Conservation (phyloP, 2,113 vertebrate species). For the Thunnus thynnus region DNA sequence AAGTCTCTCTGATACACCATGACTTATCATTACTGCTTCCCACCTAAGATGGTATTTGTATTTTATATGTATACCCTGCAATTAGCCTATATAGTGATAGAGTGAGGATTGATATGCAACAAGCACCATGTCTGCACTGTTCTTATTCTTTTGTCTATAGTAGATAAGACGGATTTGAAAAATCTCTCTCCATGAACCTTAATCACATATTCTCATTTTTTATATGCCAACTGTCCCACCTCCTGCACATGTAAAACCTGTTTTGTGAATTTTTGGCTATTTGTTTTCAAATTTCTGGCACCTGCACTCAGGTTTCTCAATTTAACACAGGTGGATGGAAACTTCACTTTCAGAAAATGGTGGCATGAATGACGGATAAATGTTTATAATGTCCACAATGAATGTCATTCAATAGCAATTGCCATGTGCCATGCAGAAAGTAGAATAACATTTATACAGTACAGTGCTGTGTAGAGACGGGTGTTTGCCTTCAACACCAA, state of each 20-base stretch:
- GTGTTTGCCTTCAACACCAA: not conserved
- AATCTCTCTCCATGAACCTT: too few species aligned
- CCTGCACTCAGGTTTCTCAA: too few species aligned
- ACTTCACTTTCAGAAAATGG: not conserved
- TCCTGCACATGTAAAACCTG: not conserved
- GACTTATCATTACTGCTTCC: too few species aligned
- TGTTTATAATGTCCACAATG: not conserved
- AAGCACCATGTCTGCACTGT: not conserved
- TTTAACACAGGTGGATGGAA: too few species aligned
- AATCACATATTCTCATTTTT: not conserved
- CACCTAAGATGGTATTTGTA: not conserved
- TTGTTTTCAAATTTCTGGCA: too few species aligned
- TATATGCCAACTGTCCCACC: not conserved
- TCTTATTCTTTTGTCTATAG: not conserved
- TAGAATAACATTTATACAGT: not conserved
- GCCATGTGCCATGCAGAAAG: not conserved
- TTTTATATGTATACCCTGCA: not conserved
- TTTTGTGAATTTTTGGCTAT: too few species aligned
- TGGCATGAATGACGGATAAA: not conserved
- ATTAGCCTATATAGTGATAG: not conserved
- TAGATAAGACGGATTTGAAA: too few species aligned
- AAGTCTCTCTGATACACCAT: too few species aligned
- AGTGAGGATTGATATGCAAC: not conserved
- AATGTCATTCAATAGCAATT: not conserved
- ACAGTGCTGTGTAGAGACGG: not conserved